Base-by-base conservation (phyloP, 2,888 invertebrate species). In the Drosophila austrosaltans region DNA sequence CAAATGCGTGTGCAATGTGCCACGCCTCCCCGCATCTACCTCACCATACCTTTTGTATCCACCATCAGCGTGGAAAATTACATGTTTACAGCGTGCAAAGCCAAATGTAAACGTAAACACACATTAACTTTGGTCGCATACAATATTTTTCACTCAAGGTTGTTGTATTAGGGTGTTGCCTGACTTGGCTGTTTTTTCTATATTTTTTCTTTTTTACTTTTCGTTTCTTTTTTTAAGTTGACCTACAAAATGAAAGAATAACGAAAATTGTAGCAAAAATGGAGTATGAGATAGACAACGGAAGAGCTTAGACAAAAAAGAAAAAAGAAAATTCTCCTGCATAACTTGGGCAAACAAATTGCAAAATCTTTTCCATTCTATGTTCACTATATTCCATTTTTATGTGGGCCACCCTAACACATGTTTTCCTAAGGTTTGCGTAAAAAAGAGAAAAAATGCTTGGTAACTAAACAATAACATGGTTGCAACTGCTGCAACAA, bases 91-190 rank as follows among this genome's bases (percentile, higher is more conserved):
- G 69, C 75, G 69, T 53, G 75, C 79, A 82, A 78, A 86, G 78
- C 76, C 86, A 85, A 87, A 87, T 79, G 81, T 75, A 89, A 89
- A 76, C 82, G 88, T 80, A 82, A 85, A 89, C 83, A 82, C 81
- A 77, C 82, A 89, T 87, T 89, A 87, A 87, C 86, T 87, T 82
- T 78, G 80, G 71, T 80, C 76, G 76, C 82, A 79, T 78, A 82
- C 87, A 87, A 89, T 83, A 89, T 87, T 87, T 89, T 82, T 77
- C 79, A 87, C 78, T 84, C 87, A 89, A 89, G 89, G 84, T 66
- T 87, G 72, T 66, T 53, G 54, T 39, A 22, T 54, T 53, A 16
- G 54, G 59, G 54, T 62, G 54, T 22, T 42, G 54, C 72, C 63
- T 53, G 16, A 48, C 39, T 39, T 57, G 44, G 39, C 58, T 53